Evolutionary conservation across 2,113 vertebrate genomes (phyloP), one percentile per base, ranked within the genome.

Genomic region (Entomyzon cyanotis): DNA sequence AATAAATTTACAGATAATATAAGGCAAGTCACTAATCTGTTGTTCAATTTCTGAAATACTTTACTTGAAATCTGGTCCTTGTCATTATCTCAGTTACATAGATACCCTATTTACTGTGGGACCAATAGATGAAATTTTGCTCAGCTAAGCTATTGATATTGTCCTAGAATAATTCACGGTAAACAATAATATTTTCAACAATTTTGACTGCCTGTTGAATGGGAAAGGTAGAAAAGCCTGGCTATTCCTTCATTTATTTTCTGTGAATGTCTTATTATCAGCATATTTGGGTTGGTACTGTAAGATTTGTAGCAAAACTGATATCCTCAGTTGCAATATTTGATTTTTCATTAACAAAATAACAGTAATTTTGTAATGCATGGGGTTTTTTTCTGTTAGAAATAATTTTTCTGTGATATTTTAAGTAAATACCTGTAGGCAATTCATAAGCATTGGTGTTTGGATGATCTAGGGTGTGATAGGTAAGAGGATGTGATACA

Each of bases 401-500:
- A 76, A 56, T 88, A 35, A 31, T 89, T 92, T 91, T 89, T 59
- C 37, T 87, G 4, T 64, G 53, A 8, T 74, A 70, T 92, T 84
- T 94, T 90, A 76, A 58, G 30, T 0, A 2, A 94, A 81, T 70
- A 49, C n/a, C 11, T 67, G 5, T 81, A 59, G 47, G 31, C 35
- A 62, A 56, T 84, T 91, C 10, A 0, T 60, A 79, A 81, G 55
- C 53, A 22, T 12, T 76, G 47, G 79, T 20, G 41, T 81, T 84
- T 84, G 52, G 33, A 39, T 82, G 77, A 83, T 94, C 58, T 46
- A 44, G 46, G 33, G 20, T 59, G 55, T 53, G 56, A 81, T 71
- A 71, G 74, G 71, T 91, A 84, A 87, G 62, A 65, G 86, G 75
- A 83, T 92, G 58, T 93, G 92, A 55, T 78, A 81, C 60, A 92